Conservation (phyloP, 2,113 vertebrate genomes). For the Ailuropoda melanoleuca region DNA sequence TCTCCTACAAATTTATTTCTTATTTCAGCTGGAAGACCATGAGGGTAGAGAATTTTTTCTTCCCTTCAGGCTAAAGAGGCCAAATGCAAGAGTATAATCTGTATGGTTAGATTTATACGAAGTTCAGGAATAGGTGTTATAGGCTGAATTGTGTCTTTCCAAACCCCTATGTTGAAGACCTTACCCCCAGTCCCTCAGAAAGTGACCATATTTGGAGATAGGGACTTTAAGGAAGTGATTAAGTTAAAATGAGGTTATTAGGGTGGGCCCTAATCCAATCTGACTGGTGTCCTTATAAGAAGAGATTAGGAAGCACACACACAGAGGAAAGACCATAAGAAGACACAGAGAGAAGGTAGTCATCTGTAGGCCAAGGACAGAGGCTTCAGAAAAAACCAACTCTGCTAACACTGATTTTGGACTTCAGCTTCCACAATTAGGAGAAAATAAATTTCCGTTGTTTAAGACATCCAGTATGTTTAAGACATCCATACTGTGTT, state of each 20-base stretch:
- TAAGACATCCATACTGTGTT: not conserved
- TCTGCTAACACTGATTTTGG: not conserved
- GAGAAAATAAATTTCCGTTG: not conserved
- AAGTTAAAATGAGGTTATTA: not conserved
- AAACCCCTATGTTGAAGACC: not conserved
- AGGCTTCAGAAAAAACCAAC: not conserved
- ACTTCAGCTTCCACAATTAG: not conserved
- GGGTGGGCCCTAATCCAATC: not conserved
- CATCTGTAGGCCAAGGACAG: not conserved
- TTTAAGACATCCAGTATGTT: not conserved
- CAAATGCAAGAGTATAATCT: not conserved
- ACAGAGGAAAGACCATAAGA: not conserved
- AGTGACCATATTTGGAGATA: not conserved
- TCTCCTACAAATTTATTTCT: not conserved
- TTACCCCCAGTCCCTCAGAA: no score
- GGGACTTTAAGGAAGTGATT: not conserved
- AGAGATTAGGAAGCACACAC: not conserved
- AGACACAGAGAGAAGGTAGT: not conserved
- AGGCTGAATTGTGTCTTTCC: not conserved
- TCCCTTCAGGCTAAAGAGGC: not conserved
- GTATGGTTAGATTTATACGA: not conserved
- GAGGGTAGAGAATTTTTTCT: not conserved
- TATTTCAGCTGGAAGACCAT: not conserved
- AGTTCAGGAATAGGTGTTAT: not conserved
- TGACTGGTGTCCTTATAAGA: not conserved